Evolutionary conservation across 2,113 vertebrate species (phyloP).

Genomic region (Actenoides hombroni): DNA sequence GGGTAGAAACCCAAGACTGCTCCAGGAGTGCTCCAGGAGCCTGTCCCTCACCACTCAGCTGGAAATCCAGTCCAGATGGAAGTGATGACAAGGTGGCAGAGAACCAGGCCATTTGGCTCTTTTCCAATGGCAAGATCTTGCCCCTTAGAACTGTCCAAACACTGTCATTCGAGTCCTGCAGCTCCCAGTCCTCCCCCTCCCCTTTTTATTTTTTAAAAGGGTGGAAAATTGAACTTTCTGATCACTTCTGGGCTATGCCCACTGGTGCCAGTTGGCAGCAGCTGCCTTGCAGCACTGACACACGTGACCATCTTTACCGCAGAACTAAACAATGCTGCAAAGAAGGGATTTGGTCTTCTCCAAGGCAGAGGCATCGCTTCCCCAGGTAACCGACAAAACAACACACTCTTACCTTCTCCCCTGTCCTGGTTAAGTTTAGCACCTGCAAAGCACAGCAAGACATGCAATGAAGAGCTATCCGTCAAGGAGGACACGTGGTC

Average conservation of each 20-base stretch:
- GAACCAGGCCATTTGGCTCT: not conserved
- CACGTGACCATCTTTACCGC: not conserved
- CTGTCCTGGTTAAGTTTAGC: conserved; percentile 48
- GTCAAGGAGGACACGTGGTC: not conserved
- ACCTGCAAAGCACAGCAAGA: conserved; percentile 59
- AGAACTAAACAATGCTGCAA: not conserved
- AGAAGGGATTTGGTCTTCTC: not conserved
- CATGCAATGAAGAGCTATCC: not conserved
- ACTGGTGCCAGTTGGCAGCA: not conserved
- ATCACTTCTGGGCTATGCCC: not conserved
- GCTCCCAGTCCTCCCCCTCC: not conserved
- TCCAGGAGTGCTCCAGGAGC: not conserved
- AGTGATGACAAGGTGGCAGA: not conserved
- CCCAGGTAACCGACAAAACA: not conserved
- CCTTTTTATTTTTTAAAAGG: not conserved
- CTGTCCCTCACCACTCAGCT: not conserved
- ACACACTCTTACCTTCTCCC: conserved; percentile 18
- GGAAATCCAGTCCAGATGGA: not conserved
- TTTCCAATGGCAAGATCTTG: not conserved
- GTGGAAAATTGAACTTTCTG: not conserved
- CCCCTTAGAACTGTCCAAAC: not conserved
- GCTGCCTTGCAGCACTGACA: not conserved
- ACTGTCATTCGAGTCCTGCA: not conserved
- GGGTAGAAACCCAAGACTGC: not conserved
- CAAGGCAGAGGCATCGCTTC: not conserved